phyloP scores from a whole-genome alignment of 2,113 vertebrate species.

The Nesogale talazaci region DNA sequence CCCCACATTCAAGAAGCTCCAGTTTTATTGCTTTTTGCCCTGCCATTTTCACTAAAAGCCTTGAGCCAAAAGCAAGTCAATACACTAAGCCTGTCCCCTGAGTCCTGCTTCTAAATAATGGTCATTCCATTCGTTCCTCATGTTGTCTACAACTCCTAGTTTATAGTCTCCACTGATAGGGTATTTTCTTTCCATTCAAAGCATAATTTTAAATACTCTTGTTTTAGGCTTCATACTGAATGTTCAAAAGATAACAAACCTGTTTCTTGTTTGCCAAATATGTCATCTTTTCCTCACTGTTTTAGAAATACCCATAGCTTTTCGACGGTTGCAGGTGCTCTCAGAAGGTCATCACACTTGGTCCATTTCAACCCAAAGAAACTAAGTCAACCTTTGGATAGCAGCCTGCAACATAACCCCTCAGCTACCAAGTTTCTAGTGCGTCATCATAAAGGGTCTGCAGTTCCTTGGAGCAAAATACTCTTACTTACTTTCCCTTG shows the following conservation, averaged over 20 bases:
- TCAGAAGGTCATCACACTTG: too few relatives aligned
- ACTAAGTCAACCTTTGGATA: not conserved
- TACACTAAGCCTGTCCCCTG: not conserved
- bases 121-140: not conserved
- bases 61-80: not conserved
- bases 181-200: conserved; percentile 12
- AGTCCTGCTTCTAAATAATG: not conserved
- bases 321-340: not conserved
- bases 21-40: not conserved
- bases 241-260: too few relatives aligned
- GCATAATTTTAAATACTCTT: not conserved
- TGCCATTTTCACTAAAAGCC: not conserved
- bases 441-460: not conserved
- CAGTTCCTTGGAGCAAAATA: not conserved
- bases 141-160: not conserved
- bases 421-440: not conserved
- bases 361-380: not conserved
- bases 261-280: too few relatives aligned
- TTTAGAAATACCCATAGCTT: not conserved
- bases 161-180: not conserved
- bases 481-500: conserved; percentile 2
- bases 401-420: not conserved
- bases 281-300: too few relatives aligned
- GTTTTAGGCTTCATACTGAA: too few relatives aligned
- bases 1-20: not conserved